Evolutionary conservation across 2,113 vertebrate genomes (phyloP).

Genomic region (Gadus macrocephalus): DNA sequence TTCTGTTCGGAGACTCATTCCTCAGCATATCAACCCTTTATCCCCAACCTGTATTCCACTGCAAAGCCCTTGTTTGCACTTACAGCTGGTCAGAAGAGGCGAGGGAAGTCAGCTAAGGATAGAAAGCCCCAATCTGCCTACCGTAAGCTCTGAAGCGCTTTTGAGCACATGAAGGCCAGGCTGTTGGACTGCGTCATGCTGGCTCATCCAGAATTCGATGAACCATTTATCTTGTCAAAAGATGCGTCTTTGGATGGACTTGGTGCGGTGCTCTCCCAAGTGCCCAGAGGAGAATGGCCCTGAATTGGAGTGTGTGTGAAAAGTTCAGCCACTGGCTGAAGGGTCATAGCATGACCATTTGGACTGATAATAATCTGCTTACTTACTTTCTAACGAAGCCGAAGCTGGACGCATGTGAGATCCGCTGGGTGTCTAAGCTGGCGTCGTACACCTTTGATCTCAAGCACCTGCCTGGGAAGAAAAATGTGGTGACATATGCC

Average conservation of each 20-base stretch:
- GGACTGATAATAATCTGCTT: slow-evolving; percentile 11
- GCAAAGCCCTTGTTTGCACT: no score
- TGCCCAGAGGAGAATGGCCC: slow-evolving; percentile 11
- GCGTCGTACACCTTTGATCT: slow-evolving; percentile 11
- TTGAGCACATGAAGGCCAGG: no score
- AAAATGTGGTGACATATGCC: slow-evolving; percentile 8
- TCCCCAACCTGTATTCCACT: no score
- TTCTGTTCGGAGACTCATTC: no score
- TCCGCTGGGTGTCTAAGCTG: slow-evolving; percentile 14
- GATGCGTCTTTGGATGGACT: no score
- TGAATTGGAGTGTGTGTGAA: slow-evolving; percentile 27
- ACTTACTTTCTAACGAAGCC: slow-evolving; percentile 21
- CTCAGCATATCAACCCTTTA: no score
- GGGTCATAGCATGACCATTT: neutral
- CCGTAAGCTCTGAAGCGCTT: no score
- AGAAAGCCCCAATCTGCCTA: no score
- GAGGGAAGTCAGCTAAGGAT: no score
- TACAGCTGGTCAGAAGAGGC: no score
- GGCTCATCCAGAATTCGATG: slow-evolving; percentile 17
- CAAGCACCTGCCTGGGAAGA: slow-evolving; percentile 16
- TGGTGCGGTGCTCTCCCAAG: slow-evolving; percentile 17
- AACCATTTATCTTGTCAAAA: neutral
- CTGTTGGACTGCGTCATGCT: neutral
- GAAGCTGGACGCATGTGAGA: slow-evolving; percentile 1
- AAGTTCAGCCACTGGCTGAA: slow-evolving; percentile 25